Conservation (phyloP, 1,140 invertebrate species). For the Eulimnadia texana region DNA sequence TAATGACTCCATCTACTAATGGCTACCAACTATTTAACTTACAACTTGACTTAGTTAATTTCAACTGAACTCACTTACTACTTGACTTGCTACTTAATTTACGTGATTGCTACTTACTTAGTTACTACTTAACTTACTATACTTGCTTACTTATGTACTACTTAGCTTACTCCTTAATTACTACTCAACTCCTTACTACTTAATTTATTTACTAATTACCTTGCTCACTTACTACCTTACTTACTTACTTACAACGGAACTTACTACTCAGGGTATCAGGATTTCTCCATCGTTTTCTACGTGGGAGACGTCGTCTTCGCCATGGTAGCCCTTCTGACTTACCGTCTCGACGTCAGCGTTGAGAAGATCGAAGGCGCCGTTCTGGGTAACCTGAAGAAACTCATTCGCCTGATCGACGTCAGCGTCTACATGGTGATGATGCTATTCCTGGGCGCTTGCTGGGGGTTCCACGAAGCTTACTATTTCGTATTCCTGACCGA, state of each 20-base stretch:
- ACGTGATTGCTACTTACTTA: too few species aligned
- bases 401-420: constrained; percentile 36
- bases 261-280: constrained; percentile 43
- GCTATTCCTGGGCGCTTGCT: constrained; percentile 58
- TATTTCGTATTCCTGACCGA: constrained; percentile 68
- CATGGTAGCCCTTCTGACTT: constrained; percentile 39
- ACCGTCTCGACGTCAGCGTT: constrained; percentile 19
- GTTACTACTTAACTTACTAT: too few species aligned
- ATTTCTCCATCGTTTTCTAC: constrained; percentile 62
- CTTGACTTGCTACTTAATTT: too few species aligned
- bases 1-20: too few species aligned
- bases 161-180: too few species aligned
- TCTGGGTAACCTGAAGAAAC: constrained; percentile 11
- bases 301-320: constrained; percentile 50
- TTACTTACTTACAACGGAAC: not conserved
- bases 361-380: constrained; percentile 18
- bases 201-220: too few species aligned
- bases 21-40: too few species aligned
- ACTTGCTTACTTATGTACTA: too few species aligned
- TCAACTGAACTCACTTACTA: too few species aligned
- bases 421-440: constrained; percentile 61
- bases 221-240: not conserved
- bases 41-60: too few species aligned
- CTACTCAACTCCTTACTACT: too few species aligned
- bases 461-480: constrained; percentile 76